Conservation (phyloP, 1,140 invertebrate genomes). For the Calliphora vicina region DNA sequence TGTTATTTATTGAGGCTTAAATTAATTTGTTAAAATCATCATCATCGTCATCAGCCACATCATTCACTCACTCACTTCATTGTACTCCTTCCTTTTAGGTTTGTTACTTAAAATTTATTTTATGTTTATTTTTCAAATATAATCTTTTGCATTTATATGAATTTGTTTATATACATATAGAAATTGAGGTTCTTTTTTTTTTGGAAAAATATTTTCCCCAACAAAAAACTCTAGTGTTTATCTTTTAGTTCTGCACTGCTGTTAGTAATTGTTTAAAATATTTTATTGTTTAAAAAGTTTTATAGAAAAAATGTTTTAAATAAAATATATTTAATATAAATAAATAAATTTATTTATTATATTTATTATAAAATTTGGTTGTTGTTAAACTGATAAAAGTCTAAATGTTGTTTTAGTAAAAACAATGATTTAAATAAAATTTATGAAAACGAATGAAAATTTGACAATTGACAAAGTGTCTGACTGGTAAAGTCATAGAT, state of each 20-base stretch:
- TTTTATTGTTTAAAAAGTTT: conserved; percentile 21
- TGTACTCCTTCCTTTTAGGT: neutral
- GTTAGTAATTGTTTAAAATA: conserved; percentile 34
- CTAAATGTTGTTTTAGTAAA: neutral
- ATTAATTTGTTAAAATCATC: no score
- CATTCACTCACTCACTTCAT: no score
- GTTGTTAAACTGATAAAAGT: no score
- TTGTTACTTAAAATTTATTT: neutral
- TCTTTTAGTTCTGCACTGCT: conserved; percentile 2
- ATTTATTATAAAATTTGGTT: neutral
- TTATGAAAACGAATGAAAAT: neutral
- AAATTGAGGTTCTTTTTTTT: neutral
- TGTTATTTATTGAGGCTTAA: no score
- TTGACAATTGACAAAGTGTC: no score
- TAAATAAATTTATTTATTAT: conserved; percentile 5
- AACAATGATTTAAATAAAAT: neutral
- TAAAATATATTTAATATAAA: neutral
- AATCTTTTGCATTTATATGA: neutral
- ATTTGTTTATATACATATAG: conserved; percentile 3
- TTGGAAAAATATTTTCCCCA: neutral
- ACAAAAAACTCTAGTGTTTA: neutral
- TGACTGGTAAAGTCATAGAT: no score
- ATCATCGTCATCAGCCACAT: no score
- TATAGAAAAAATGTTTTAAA: neutral
- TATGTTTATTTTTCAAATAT: neutral